Conservation (phyloP, 2,888 invertebrate species). For the Smittia aterrima region DNA sequence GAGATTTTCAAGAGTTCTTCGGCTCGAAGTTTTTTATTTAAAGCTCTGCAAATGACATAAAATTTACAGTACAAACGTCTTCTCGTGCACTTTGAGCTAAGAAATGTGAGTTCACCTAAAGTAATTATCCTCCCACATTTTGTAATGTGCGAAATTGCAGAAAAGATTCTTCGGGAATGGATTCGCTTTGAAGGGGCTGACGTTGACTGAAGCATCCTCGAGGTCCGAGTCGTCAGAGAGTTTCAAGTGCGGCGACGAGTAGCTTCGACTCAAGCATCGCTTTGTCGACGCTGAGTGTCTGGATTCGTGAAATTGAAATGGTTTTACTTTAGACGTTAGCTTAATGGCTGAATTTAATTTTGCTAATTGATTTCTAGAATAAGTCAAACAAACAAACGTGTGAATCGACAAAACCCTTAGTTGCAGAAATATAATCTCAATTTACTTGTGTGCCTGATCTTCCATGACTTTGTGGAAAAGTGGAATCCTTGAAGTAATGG, state of each 20-base stretch:
- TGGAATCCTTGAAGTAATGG: conserved; percentile 68
- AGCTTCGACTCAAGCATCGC: conserved; percentile 47
- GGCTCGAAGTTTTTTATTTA: conserved; percentile 67
- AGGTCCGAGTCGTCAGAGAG: conserved; percentile 44
- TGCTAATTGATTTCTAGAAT: conserved; percentile 57
- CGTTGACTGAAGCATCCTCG: conserved; percentile 44
- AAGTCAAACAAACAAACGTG: conserved; percentile 29
- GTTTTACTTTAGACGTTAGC: conserved; percentile 63
- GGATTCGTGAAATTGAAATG: conserved; percentile 61
- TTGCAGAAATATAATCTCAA: conserved; percentile 1
- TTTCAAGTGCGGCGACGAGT: conserved; percentile 50
- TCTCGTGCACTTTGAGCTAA: not conserved
- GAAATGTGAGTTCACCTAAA: conserved; percentile 57
- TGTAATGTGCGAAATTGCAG: conserved; percentile 68
- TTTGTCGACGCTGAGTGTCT: conserved; percentile 45
- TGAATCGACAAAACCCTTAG: not conserved
- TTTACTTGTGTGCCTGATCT: conserved; percentile 68
- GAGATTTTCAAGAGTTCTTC: conserved; percentile 67
- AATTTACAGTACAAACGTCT: conserved; percentile 12
- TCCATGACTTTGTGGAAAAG: conserved; percentile 70
- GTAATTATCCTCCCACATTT: conserved; percentile 70
- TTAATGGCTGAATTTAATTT: conserved; percentile 63
- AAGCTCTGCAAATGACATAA: conserved; percentile 53
- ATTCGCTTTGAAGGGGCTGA: conserved; percentile 60
- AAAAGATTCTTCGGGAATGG: conserved; percentile 70